phyloP scores from a whole-genome alignment of 1,140 invertebrate species.

The Nebria ingens region DNA sequence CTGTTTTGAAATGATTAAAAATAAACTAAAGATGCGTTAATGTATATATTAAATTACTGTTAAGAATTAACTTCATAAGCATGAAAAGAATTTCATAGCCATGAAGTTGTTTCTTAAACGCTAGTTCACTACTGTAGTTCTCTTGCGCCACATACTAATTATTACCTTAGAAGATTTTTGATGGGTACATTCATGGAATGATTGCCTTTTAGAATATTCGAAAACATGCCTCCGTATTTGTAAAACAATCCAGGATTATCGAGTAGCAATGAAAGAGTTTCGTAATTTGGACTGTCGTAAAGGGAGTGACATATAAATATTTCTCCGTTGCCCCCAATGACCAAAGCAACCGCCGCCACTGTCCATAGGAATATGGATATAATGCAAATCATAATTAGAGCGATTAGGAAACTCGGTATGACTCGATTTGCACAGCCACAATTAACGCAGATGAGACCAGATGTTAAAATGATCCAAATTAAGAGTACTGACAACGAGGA shows the following conservation, averaged over 20 bases:
- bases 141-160: too few species aligned
- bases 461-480: conserved; percentile 38
- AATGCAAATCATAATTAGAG: conserved; percentile 36
- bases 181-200: conserved; percentile 24
- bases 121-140: too few species aligned
- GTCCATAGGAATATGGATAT: conserved; percentile 37
- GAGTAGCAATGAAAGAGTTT: conserved; percentile 44
- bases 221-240: conserved; percentile 44
- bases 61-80: too few species aligned
- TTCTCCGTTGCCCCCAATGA: conserved; percentile 42
- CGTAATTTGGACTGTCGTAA: conserved; percentile 46
- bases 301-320: conserved; percentile 51
- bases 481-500: conserved; percentile 33
- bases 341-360: conserved; percentile 35
- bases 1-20: conserved; percentile 31
- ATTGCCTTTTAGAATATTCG: conserved; percentile 32
- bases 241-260: conserved; percentile 49
- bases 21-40: background rate
- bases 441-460: conserved; percentile 42
- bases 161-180: conserved; percentile 30
- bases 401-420: conserved; percentile 40
- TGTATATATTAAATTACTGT: background rate
- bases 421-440: conserved; percentile 42
- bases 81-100: too few species aligned
- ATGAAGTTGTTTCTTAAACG: too few species aligned